Evolutionary conservation across 2,797 vertebrate genomes (phyloP).

Genomic region (Anas bahamensis): DNA sequence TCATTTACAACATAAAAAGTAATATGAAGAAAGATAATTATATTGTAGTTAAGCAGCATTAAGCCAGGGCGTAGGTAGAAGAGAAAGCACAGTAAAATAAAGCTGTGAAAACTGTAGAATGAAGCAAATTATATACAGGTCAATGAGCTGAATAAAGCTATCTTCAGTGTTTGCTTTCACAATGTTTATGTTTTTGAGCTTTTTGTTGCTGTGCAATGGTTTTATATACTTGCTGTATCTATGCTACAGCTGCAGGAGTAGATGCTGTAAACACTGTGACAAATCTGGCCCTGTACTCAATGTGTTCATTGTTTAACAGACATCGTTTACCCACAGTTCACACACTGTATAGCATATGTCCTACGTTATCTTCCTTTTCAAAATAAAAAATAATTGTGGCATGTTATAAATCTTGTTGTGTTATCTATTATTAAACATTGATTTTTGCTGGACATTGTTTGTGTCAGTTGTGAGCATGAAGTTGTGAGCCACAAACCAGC

Average conservation of each 20-base stretch:
- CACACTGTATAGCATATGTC: too few species aligned
- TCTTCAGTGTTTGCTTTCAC: neutral
- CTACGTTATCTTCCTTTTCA: neutral
- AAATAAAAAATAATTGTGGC: neutral
- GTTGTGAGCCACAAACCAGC: neutral
- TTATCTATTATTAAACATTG: neutral
- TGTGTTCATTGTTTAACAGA: neutral
- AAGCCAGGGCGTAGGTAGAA: neutral
- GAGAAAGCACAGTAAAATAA: neutral
- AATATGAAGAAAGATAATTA: neutral
- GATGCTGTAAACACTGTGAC: neutral
- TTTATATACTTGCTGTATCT: neutral
- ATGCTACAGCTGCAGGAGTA: neutral
- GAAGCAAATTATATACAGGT: neutral
- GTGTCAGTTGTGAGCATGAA: neutral
- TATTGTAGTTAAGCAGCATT: neutral
- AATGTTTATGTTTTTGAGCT: neutral
- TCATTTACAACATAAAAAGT: neutral
- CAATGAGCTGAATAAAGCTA: neutral
- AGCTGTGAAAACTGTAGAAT: neutral
- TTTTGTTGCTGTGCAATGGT: neutral
- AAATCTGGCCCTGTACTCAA: neutral
- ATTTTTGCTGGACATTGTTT: neutral
- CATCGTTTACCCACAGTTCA: neutral
- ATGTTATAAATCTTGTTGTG: accelerated